Evolutionary conservation across 2,888 invertebrate species (phyloP).

Genomic region (Gerris lacustris): DNA sequence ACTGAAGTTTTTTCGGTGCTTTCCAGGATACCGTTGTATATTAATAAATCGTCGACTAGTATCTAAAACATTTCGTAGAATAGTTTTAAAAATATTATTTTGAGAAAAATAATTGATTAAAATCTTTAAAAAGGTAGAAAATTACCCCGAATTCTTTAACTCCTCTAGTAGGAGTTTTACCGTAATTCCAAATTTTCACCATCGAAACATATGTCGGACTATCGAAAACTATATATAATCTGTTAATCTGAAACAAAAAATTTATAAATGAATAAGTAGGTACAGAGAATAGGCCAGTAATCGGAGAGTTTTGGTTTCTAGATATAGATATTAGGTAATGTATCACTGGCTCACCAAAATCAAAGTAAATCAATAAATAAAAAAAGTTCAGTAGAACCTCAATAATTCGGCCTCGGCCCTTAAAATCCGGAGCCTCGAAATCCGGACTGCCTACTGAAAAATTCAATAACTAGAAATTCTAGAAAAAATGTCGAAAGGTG

Average conservation of each 20-base stretch:
- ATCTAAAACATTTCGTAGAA: conserved; percentile 42
- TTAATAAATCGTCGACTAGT: conserved; percentile 64
- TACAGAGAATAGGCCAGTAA: background rate
- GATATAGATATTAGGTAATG: no score
- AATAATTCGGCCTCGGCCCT: no score
- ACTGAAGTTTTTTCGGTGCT: conserved; percentile 25
- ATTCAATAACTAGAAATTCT: no score
- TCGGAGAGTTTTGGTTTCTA: background rate
- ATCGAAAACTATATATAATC: conserved; percentile 69
- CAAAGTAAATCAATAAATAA: no score
- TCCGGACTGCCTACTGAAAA: no score
- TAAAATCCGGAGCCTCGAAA: no score
- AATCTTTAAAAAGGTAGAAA: conserved; percentile 23
- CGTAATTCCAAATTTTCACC: conserved; percentile 73
- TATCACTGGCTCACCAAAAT: no score
- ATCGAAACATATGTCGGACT: conserved; percentile 57
- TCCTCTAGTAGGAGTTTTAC: conserved; percentile 61
- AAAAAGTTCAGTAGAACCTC: no score
- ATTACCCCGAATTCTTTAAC: conserved; percentile 72
- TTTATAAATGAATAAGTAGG: background rate
- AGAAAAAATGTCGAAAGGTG: no score
- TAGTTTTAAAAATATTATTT: background rate
- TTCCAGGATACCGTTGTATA: conserved; percentile 60
- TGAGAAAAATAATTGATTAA: conserved; percentile 2
- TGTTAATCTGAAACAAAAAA: conserved; percentile 40